Evolutionary conservation across 2,888 invertebrate species (phyloP).

Genomic region (Junonia oenone): DNA sequence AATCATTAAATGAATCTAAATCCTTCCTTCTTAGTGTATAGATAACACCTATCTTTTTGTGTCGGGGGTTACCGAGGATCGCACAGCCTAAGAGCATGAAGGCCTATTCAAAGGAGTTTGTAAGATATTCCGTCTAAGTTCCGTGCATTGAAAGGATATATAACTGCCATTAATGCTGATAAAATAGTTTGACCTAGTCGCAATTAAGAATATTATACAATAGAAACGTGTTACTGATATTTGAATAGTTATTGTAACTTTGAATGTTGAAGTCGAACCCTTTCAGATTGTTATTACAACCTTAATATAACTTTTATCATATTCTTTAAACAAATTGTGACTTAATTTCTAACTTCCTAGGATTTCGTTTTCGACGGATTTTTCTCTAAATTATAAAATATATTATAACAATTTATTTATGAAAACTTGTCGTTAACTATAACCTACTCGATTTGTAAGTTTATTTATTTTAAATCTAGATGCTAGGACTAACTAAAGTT

Average conservation of each 20-base stretch:
- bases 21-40: too few species aligned
- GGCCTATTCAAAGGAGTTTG: slow-evolving; percentile 31
- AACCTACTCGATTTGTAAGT: slow-evolving; percentile 28
- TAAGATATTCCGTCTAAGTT: slow-evolving; percentile 61
- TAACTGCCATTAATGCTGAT: slow-evolving; percentile 65
- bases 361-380: slow-evolving; percentile 56
- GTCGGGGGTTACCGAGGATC: too few species aligned
- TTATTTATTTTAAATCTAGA: slow-evolving; percentile 59
- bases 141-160: slow-evolving; percentile 58
- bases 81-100: slow-evolving; percentile 27
- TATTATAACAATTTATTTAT: slow-evolving; percentile 12
- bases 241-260: slow-evolving; percentile 1
- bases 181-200: slow-evolving; percentile 41
- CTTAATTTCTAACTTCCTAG: slow-evolving; percentile 56
- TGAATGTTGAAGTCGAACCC: not conserved
- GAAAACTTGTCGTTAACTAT: slow-evolving; percentile 28
- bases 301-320: not conserved
- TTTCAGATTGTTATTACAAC: slow-evolving; percentile 9
- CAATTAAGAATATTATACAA: slow-evolving; percentile 27
- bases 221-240: not conserved
- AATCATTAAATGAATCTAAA: too few species aligned
- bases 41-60: too few species aligned
- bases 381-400: not conserved
- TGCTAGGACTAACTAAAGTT: slow-evolving; percentile 47
- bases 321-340: slow-evolving; percentile 16